A percentile compares a stretch with the other conserved stretches of the same genome.
These are phyloP conservation scores for Sebastes aleutianus DNA, from an alignment of 2,797 vertebrate species.

Conservation along the genomic window DNA sequence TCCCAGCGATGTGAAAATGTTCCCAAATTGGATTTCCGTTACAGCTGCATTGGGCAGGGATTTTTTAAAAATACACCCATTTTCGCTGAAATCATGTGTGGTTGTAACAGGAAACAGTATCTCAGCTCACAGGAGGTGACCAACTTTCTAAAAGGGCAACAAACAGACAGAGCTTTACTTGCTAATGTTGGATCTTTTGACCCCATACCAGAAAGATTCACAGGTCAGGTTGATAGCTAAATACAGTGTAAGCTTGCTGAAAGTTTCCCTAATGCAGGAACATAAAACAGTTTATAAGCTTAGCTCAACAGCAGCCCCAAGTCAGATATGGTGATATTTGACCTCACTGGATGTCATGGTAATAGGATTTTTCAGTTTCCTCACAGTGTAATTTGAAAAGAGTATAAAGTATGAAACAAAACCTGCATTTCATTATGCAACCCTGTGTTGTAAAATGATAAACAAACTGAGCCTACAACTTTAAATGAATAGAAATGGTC, in stretches of 20 bases:
- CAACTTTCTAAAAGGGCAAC: background rate
- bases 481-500: background rate
- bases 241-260: background rate
- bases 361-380: background rate
- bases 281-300: background rate
- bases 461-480: background rate
- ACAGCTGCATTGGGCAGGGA: background rate
- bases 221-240: background rate
- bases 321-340: background rate
- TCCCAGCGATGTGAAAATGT: constrained; percentile 34
- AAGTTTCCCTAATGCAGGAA: background rate
- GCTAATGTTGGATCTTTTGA: background rate
- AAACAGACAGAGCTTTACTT: background rate
- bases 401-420: background rate
- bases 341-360: background rate
- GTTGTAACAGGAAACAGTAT: background rate
- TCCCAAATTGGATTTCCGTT: constrained; percentile 15
- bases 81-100: background rate
- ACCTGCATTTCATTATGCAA: background rate
- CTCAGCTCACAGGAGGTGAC: background rate
- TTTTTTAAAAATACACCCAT: constrained; percentile 2
- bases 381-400: background rate
- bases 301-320: background rate
- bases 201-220: background rate
- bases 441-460: background rate